phyloP scores from a whole-genome alignment of 2,797 vertebrate genomes.

The Onychomys leucogaster region DNA sequence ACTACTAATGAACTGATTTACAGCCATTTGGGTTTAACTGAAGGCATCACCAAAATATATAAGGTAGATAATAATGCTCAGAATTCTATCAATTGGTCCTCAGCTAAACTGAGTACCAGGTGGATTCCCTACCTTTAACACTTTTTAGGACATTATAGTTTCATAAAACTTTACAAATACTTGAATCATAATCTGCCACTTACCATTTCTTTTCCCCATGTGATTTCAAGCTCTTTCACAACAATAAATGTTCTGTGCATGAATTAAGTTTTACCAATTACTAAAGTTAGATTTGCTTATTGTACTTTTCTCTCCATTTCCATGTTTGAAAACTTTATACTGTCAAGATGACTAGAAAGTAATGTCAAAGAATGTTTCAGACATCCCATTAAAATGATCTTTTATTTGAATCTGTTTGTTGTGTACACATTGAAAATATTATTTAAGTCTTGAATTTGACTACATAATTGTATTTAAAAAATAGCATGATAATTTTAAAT shows the following conservation, averaged over 20 bases:
- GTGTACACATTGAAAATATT: constrained; percentile 51
- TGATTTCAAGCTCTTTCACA: constrained; percentile 79
- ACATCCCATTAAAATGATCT: neutral
- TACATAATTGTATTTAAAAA: neutral
- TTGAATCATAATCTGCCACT: constrained; percentile 77
- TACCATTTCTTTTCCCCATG: constrained; percentile 76
- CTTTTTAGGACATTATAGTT: constrained; percentile 65
- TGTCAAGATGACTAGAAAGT: constrained; percentile 56
- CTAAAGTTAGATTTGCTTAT: constrained; percentile 56
- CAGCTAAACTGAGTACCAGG: neutral
- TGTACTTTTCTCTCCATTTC: constrained; percentile 71
- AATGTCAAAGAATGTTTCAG: constrained; percentile 69
- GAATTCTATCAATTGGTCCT: constrained; percentile 77
- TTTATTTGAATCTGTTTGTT: constrained; percentile 24
- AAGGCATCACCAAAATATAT: constrained; percentile 74
- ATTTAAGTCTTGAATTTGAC: constrained; percentile 58
- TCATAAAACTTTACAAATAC: constrained; percentile 73
- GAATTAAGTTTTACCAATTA: constrained; percentile 77
- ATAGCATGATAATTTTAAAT: neutral
- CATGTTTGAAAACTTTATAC: constrained; percentile 76
- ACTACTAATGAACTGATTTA: constrained; percentile 83
- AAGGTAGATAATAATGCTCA: constrained; percentile 77
- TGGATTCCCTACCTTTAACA: constrained; percentile 41
- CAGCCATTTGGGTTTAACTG: constrained; percentile 76
- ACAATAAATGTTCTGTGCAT: constrained; percentile 72